Evolutionary conservation across 2,888 invertebrate species (phyloP).

Genomic region (Timema cristinae): DNA sequence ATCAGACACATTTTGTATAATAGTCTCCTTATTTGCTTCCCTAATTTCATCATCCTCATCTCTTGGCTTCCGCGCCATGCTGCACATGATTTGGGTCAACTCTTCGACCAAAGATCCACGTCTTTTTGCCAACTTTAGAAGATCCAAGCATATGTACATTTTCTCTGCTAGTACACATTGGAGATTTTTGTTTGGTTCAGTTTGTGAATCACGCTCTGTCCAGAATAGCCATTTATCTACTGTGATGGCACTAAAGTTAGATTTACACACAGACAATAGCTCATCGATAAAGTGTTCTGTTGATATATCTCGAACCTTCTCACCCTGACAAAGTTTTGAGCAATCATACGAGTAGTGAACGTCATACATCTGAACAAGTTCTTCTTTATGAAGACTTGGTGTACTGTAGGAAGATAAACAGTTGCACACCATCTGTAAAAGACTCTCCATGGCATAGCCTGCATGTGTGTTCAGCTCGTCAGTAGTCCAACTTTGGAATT

Average conservation of each 20-base stretch:
- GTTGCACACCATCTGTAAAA: constrained; percentile 9
- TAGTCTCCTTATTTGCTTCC: constrained; percentile 22
- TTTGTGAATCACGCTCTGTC: constrained; percentile 20
- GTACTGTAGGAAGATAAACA: background rate
- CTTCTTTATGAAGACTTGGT: background rate
- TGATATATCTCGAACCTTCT: background rate
- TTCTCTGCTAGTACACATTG: constrained; percentile 26
- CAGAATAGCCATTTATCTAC: constrained; percentile 26
- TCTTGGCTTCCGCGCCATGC: constrained; percentile 25
- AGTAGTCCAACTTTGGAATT: background rate
- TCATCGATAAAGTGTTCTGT: background rate
- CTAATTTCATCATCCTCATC: constrained; percentile 31
- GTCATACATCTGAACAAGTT: background rate
- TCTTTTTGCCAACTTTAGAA: background rate
- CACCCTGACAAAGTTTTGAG: too few species aligned
- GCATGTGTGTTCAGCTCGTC: constrained; percentile 2
- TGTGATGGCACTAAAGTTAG: constrained; percentile 16
- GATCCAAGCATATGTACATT: constrained; percentile 22
- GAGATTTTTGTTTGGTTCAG: constrained; percentile 13
- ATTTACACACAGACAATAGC: constrained; percentile 17
- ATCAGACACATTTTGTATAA: constrained; percentile 24
- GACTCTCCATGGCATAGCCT: constrained; percentile 8
- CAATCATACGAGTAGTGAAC: background rate
- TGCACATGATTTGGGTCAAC: constrained; percentile 19
- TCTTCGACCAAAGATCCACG: background rate